Evolutionary conservation across 2,113 vertebrate species (phyloP).

Genomic region (Hyla sarda): DNA sequence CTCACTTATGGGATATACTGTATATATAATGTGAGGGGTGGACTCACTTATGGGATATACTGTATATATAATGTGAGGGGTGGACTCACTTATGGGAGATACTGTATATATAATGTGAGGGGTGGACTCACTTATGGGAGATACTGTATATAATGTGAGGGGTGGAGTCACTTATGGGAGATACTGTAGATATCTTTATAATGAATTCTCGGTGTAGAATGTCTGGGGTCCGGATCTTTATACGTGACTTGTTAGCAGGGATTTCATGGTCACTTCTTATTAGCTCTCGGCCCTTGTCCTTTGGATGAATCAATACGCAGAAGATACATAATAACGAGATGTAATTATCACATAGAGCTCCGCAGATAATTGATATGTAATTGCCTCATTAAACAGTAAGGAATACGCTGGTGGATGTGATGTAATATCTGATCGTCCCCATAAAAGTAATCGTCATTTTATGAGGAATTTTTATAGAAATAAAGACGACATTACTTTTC

Average conservation of each 20-base stretch:
- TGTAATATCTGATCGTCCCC: neutral
- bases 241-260: neutral
- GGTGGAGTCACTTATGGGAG: no score
- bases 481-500: slow-evolving; percentile 5
- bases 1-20: no score
- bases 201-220: no score
- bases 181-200: no score
- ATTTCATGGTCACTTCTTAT: neutral
- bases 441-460: neutral
- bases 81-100: no score
- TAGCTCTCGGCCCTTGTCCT: neutral
- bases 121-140: no score
- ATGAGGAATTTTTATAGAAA: neutral
- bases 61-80: no score
- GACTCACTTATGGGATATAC: no score
- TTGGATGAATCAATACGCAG: slow-evolving; percentile 25
- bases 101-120: no score
- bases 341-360: slow-evolving; percentile 21
- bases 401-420: neutral
- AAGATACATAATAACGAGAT: neutral
- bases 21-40: no score
- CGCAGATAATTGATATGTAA: slow-evolving; percentile 48
- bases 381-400: slow-evolving; percentile 40
- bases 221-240: no score
- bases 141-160: no score